phyloP scores from a whole-genome alignment of 2,797 vertebrate species.

The Numenius phaeopus region DNA sequence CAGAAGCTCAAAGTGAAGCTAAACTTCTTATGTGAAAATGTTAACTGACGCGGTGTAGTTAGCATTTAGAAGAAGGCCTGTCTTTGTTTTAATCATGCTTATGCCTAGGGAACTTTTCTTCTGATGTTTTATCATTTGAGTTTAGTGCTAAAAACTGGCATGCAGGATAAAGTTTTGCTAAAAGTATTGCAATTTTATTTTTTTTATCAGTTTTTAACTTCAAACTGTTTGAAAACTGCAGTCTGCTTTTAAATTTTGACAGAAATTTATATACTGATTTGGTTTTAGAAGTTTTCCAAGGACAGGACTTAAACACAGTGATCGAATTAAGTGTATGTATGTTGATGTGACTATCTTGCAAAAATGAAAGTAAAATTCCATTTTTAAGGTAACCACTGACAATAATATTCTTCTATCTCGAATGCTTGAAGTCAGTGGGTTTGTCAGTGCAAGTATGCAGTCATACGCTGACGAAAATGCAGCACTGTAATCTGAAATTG shows the following conservation, averaged over 20 bases:
- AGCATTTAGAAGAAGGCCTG: not conserved
- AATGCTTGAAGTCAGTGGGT: not conserved
- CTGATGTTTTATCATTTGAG: not conserved
- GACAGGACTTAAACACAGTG: not conserved
- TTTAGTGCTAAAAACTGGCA: not conserved
- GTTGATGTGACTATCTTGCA: not conserved
- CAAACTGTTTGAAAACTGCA: not conserved
- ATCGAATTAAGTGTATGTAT: not conserved
- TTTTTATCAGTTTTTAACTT: not conserved
- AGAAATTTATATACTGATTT: not conserved
- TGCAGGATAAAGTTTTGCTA: not conserved
- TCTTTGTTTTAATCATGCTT: not conserved
- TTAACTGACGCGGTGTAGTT: not conserved
- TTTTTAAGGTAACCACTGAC: not conserved
- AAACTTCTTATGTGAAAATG: not conserved
- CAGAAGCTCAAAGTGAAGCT: constrained; percentile 12
- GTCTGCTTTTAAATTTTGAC: not conserved
- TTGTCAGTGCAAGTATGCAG: not conserved
- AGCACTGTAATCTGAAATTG: not conserved
- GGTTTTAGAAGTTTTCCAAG: not conserved
- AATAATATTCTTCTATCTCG: not conserved
- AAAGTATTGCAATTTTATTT: not conserved
- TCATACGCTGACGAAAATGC: not conserved
- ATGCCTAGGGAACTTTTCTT: constrained; percentile 9
- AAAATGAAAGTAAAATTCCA: not conserved